Base-by-base conservation (phyloP, 2,113 vertebrate genomes). In the Uropsilus gracilis region DNA sequence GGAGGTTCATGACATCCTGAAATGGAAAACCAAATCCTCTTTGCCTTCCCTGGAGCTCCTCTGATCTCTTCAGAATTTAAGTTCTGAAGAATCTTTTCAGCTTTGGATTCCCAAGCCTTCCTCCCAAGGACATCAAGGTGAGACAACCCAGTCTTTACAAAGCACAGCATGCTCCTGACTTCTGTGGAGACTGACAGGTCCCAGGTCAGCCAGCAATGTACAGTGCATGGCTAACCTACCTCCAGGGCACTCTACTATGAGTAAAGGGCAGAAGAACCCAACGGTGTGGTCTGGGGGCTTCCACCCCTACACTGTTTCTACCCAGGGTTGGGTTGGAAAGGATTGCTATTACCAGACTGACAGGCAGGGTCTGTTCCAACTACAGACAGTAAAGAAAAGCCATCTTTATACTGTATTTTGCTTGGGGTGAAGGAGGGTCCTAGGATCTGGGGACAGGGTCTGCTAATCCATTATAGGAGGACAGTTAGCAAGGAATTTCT, bases 91-190 rank as follows among this genome's bases (percentile, higher is more conserved):
- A 42, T 22, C 10, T 59, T 77, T 73, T 39, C 59, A 4, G 37
- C 48, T 24, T 37, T 22, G 42, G 24, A 10, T 26, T 34, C 16
- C 22, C 44, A 64, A 22, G 24, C 20, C 13, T 80, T 11, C 44
- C n/a, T 59, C 50, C 39, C 42, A 57, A 42, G 26, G 34, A 66
- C 30, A 69, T 69, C 14, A 68, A 86, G 22, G 57, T 22, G 50
- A 85, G 32, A 80, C 8, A 6, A 1, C 28, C 32, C 26, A 12
- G 50, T 63, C 32, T 57, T 59, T 34, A 81, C 6, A 71, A 48
- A 73, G 16, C 0, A n/a, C 0, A 61, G 14, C 0, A 32, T 0
- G 28, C 8, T 57, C 55, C 32, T 48, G 57, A 28, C 8, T 8
- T 30, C 22, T 26, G 8, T 44, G 50, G 72, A 39, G 44, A 34